phyloP scores from a whole-genome alignment of 2,888 invertebrate species.

The Strigamia maritima region DNA sequence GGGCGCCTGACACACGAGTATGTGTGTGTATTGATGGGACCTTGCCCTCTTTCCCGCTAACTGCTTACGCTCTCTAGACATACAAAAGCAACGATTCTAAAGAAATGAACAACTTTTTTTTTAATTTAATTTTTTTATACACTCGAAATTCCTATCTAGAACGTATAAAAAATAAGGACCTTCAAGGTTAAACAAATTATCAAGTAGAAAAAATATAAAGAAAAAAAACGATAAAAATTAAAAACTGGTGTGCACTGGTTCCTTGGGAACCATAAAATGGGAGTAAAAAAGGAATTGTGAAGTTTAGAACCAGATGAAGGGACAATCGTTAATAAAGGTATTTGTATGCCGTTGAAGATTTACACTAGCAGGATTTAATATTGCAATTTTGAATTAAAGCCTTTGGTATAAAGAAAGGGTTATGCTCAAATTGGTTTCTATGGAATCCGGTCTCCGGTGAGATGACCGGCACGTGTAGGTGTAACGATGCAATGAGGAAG shows the following conservation, averaged over 20 bases:
- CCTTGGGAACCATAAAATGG: background rate
- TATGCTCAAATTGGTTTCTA: background rate
- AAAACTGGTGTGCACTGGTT: conserved; percentile 12
- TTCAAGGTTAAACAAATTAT: conserved; percentile 14
- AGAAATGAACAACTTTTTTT: conserved; percentile 17
- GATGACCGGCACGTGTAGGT: conserved; percentile 1
- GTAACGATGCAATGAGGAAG: conserved; percentile 6
- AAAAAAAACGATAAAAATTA: background rate
- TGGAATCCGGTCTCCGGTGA: background rate
- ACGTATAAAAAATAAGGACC: background rate
- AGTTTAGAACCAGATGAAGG: conserved; percentile 14
- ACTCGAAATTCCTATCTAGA: background rate
- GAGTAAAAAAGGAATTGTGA: background rate
- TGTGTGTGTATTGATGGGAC: conserved; percentile 25
- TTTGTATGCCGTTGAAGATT: background rate
- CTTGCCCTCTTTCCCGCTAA: conserved; percentile 23
- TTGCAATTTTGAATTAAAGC: background rate
- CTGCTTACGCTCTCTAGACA: conserved; percentile 11
- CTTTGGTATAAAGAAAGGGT: conserved; percentile 30
- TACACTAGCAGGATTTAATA: conserved; percentile 19
- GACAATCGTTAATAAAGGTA: background rate
- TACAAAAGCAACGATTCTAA: conserved; percentile 13
- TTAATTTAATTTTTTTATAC: background rate
- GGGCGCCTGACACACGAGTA: conserved; percentile 24
- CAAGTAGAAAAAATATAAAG: background rate